Evolutionary conservation across 2,888 invertebrate species (phyloP).

Genomic region (Ophioninae sp.): DNA sequence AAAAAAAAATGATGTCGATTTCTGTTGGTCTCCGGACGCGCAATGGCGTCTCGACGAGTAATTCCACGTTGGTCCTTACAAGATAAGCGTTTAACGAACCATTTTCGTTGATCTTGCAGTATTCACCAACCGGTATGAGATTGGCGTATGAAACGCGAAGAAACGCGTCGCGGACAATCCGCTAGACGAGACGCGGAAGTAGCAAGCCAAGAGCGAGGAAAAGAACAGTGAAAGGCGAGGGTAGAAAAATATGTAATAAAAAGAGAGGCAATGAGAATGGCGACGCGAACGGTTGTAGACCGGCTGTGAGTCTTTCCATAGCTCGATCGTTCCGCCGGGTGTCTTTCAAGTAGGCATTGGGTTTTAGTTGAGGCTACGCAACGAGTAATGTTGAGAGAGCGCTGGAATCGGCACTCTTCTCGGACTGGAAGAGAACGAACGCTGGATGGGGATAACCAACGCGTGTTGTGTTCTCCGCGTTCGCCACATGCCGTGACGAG

Average conservation of each 20-base stretch:
- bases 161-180: constrained; percentile 12
- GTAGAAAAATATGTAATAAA: constrained; percentile 1
- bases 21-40: too few species aligned
- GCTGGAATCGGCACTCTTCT: constrained; percentile 41
- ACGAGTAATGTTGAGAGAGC: constrained; percentile 26
- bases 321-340: constrained; percentile 21
- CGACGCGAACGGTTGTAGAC: constrained; percentile 26
- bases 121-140: neutral
- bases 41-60: too few species aligned
- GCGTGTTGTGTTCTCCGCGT: constrained; percentile 58
- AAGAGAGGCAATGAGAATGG: constrained; percentile 3
- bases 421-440: constrained; percentile 5
- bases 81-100: neutral
- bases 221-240: constrained; percentile 23
- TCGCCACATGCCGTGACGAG: constrained; percentile 66
- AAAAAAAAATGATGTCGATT: too few species aligned
- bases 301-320: constrained; percentile 47
- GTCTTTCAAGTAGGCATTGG: constrained; percentile 56
- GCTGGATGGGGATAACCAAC: constrained; percentile 44
- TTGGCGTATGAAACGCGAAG: neutral
- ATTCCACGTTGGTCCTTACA: neutral
- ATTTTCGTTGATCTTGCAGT: neutral
- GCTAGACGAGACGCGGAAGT: constrained; percentile 56
- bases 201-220: constrained; percentile 31
- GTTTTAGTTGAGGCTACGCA: constrained; percentile 25